Evolutionary conservation across 2,797 vertebrate species (phyloP).

Genomic region (Emys orbicularis): DNA sequence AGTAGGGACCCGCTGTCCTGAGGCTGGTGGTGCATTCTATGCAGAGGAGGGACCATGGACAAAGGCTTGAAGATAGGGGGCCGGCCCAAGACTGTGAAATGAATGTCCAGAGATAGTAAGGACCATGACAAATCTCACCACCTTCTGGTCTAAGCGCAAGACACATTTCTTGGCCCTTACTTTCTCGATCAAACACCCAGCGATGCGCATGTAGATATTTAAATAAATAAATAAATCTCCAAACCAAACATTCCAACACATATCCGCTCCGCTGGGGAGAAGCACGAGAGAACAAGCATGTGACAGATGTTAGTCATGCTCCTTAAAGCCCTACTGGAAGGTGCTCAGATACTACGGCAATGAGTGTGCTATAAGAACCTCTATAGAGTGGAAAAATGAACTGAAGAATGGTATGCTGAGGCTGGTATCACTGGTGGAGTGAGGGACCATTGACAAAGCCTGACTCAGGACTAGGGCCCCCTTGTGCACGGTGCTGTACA

Average conservation of each 20-base stretch:
- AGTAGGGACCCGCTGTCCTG: background rate
- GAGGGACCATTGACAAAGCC: background rate
- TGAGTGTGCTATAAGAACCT: background rate
- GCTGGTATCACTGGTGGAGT: background rate
- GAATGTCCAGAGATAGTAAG: background rate
- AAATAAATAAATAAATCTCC: background rate
- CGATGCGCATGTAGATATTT: background rate
- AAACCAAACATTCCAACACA: background rate
- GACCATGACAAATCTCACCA: background rate
- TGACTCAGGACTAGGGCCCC: background rate
- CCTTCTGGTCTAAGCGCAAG: background rate
- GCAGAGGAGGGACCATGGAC: background rate
- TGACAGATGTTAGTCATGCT: background rate
- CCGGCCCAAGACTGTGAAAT: background rate
- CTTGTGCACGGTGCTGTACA: background rate
- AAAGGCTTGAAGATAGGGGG: background rate
- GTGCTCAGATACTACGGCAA: background rate
- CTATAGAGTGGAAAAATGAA: background rate
- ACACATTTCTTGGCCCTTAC: background rate
- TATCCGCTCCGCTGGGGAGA: too few species aligned
- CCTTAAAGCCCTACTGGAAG: background rate
- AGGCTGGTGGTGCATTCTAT: background rate
- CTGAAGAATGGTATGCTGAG: background rate
- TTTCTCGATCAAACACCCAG: background rate
- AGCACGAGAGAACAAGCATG: background rate